A percentile compares a stretch with the other conserved stretches of the same genome.
Evolutionary conservation across 1,140 invertebrate species (phyloP).

Genomic region (Ruditapes philippinarum): DNA sequence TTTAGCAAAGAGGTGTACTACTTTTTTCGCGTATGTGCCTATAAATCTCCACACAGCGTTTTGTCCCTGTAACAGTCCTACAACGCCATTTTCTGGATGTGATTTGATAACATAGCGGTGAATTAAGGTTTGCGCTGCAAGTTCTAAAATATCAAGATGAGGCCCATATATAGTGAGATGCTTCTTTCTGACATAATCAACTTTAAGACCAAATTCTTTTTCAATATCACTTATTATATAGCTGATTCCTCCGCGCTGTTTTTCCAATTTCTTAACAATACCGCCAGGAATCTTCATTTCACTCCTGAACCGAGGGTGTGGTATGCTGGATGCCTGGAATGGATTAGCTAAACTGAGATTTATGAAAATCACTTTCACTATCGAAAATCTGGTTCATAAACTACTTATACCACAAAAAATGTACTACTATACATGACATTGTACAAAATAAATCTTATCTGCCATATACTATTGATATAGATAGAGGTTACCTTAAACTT

Average conservation of each 20-base stretch:
- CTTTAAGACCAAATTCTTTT: slow-evolving; percentile 58
- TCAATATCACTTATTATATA: slow-evolving; percentile 21
- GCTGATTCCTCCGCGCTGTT: slow-evolving; percentile 6
- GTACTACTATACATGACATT: too few relatives aligned
- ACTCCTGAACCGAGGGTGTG: slow-evolving; percentile 22
- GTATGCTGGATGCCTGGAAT: slow-evolving; percentile 18
- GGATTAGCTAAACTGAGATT: too few relatives aligned
- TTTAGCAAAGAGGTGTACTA: slow-evolving; percentile 43
- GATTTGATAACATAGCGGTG: slow-evolving; percentile 42
- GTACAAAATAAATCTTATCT: too few relatives aligned
- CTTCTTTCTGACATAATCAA: slow-evolving; percentile 45
- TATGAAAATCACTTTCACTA: too few relatives aligned
- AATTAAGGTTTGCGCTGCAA: slow-evolving; percentile 54
- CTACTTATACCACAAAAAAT: too few relatives aligned
- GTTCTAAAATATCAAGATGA: slow-evolving; percentile 57
- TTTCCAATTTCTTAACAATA: slow-evolving; percentile 43
- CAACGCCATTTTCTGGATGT: slow-evolving; percentile 36
- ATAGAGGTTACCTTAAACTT: too few relatives aligned
- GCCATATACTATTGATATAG: too few relatives aligned
- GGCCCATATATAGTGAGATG: slow-evolving; percentile 49
- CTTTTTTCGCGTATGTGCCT: slow-evolving; percentile 57
- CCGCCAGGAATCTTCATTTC: slow-evolving; percentile 58
- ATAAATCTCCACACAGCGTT: slow-evolving; percentile 59
- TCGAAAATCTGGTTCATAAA: too few relatives aligned
- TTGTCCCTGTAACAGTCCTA: slow-evolving; percentile 42